phyloP scores from a whole-genome alignment of 2,888 invertebrate species.

The Amitus sp. region DNA sequence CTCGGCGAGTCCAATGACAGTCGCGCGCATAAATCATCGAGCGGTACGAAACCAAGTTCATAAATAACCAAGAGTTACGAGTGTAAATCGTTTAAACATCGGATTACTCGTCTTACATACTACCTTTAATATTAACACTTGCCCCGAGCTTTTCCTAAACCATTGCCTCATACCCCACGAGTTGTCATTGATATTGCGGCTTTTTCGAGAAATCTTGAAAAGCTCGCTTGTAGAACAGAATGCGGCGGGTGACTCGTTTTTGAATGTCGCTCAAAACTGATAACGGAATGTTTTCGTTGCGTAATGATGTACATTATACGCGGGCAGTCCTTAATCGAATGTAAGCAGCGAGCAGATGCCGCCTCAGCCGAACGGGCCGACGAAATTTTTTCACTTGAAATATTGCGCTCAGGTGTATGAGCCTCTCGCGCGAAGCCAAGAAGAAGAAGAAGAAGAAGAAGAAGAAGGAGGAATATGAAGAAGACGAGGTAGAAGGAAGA shows the following conservation, averaged over 20 bases:
- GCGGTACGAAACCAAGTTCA: constrained; percentile 55
- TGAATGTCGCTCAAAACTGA: too few species aligned
- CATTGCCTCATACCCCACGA: constrained; percentile 23
- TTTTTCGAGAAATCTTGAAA: neutral
- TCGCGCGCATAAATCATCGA: constrained; percentile 61
- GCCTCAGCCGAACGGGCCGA: constrained; percentile 38
- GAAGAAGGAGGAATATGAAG: constrained; percentile 23
- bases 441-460: constrained; percentile 32
- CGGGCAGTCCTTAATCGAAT: constrained; percentile 42
- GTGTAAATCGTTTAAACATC: constrained; percentile 64
- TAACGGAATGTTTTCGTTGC: constrained; percentile 30
- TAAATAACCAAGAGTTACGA: constrained; percentile 64
- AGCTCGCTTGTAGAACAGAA: too few species aligned
- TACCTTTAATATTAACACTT: constrained; percentile 60
- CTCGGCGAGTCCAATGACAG: constrained; percentile 54
- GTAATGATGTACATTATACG: constrained; percentile 39
- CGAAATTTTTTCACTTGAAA: constrained; percentile 55
- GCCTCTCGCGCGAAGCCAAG: constrained; percentile 46
- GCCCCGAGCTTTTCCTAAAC: constrained; percentile 42
- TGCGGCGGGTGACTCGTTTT: too few species aligned
- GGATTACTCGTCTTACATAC: constrained; percentile 63
- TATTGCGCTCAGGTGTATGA: constrained; percentile 54
- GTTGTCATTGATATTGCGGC: constrained; percentile 38
- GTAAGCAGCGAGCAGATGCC: constrained; percentile 32
- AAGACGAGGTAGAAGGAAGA: constrained; percentile 37